Conservation (phyloP, 1,140 invertebrate genomes). For the Bombus vancouverensis region DNA sequence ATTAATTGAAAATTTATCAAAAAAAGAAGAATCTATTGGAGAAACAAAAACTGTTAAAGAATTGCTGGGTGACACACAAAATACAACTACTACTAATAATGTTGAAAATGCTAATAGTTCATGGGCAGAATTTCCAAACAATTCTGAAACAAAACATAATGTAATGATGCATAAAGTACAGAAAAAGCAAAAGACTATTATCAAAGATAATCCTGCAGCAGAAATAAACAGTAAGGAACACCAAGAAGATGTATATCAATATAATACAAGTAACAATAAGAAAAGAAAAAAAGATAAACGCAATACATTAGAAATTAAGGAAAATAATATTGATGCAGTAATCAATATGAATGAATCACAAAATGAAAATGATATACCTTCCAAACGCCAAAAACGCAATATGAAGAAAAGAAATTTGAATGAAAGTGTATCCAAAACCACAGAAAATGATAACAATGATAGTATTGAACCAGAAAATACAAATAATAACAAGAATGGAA, state of each 20-base stretch:
- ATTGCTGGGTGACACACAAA: conserved; percentile 70
- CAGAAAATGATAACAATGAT: neutral
- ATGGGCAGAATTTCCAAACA: conserved; percentile 76
- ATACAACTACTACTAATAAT: conserved; percentile 56
- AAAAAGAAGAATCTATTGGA: conserved; percentile 77
- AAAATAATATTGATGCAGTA: conserved; percentile 53
- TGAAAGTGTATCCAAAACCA: neutral
- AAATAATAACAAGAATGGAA: conserved; percentile 30
- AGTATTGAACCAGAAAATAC: conserved; percentile 54
- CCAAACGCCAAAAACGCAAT: conserved; percentile 77
- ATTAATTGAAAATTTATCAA: conserved; percentile 73
- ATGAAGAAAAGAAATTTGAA: conserved; percentile 39
- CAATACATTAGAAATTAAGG: conserved; percentile 53
- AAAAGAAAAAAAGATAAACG: conserved; percentile 42
- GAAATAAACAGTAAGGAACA: conserved; percentile 20
- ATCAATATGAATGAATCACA: conserved; percentile 26
- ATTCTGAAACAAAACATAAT: conserved; percentile 53
- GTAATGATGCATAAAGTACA: conserved; percentile 44
- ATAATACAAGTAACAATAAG: neutral
- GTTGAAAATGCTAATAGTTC: conserved; percentile 63
- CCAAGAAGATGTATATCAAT: neutral
- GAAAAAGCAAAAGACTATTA: conserved; percentile 36
- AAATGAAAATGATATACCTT: conserved; percentile 53
- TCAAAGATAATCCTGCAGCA: conserved; percentile 36
- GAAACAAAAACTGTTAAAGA: conserved; percentile 74